Evolutionary conservation across 1,140 invertebrate species (phyloP).

Genomic region (Cydia amplana): DNA sequence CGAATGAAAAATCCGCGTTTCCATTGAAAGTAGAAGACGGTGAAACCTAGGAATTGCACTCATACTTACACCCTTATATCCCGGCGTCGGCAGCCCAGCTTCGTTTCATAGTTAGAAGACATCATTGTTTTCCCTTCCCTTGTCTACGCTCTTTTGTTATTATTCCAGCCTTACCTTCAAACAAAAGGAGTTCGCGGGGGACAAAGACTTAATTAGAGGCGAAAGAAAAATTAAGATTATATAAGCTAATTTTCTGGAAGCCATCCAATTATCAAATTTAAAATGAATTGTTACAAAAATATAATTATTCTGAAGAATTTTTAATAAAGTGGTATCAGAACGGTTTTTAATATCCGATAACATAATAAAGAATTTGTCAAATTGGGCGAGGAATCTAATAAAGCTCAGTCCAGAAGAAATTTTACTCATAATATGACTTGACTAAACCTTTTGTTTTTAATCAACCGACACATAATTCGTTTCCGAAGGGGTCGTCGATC

Average conservation of each 20-base stretch:
- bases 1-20: conserved; percentile 51
- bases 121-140: conserved; percentile 68
- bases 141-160: conserved; percentile 70
- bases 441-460: neutral
- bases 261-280: neutral
- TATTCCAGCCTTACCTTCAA: conserved; percentile 60
- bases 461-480: conserved; percentile 39
- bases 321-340: neutral
- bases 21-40: neutral
- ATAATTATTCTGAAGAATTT: neutral
- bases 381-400: neutral
- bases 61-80: neutral
- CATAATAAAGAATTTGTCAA: neutral
- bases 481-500: conserved; percentile 46
- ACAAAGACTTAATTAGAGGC: conserved; percentile 74
- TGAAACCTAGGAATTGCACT: neutral
- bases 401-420: neutral
- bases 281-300: neutral
- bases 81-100: conserved; percentile 34
- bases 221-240: conserved; percentile 48
- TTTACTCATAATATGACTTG: neutral
- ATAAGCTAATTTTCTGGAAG: neutral
- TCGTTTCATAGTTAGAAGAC: conserved; percentile 64
- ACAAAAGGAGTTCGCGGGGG: conserved; percentile 68
- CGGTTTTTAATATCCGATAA: neutral